These are phyloP conservation scores for Slavum lentiscoides DNA, from an alignment of 2,888 invertebrate species.

Conservation along the genomic window DNA sequence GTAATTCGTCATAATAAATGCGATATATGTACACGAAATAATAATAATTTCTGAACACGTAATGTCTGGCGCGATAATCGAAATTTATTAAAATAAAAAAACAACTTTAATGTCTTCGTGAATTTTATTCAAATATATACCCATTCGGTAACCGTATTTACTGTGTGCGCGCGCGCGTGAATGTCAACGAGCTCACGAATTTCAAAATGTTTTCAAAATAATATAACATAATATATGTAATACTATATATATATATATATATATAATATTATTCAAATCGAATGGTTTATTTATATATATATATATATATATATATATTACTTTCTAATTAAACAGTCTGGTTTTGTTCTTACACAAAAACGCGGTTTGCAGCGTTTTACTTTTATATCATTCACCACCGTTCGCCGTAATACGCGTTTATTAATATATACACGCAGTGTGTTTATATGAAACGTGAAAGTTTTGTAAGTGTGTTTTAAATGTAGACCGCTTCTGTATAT, in stretches of 20 bases:
- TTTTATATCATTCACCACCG: not conserved
- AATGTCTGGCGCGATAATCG: too few species aligned
- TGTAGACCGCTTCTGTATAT: not conserved
- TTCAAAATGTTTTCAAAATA: not conserved
- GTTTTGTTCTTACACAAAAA: constrained; percentile 23
- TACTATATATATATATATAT: too few species aligned
- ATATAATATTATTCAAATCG: constrained; percentile 4
- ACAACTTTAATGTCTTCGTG: too few species aligned
- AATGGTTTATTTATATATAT: not conserved
- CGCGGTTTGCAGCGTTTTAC: constrained; percentile 22
- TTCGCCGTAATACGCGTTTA: too few species aligned
- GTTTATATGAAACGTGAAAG: constrained; percentile 31
- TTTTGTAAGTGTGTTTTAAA: not conserved
- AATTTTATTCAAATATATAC: too few species aligned
- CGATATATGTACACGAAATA: too few species aligned
- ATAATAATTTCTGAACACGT: too few species aligned
- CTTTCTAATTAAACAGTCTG: constrained; percentile 31
- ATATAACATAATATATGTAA: too few species aligned
- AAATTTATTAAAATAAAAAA: too few species aligned
- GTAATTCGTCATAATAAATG: too few species aligned
- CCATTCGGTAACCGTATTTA: too few species aligned
- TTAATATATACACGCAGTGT: not conserved
- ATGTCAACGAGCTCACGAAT: not conserved
- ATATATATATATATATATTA: not conserved
- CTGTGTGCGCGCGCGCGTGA: too few species aligned